Base-by-base conservation (phyloP, 53 echinoderm and acorn worm species). In the Holothuria leucospilota region DNA sequence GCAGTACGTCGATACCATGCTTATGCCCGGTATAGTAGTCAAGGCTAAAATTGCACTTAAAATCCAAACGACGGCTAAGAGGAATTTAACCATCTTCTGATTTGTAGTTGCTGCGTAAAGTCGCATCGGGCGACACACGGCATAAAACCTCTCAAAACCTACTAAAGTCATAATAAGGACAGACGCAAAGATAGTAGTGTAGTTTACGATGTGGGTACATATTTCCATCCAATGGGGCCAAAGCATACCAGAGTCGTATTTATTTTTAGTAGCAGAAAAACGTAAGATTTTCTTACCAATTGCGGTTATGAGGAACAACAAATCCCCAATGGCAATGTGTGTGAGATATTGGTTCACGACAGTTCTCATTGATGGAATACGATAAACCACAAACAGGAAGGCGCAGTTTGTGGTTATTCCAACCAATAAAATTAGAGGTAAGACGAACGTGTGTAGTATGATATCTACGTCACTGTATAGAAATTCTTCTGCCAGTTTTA, bases 261-360 rank as follows among this genome's bases (percentile, higher is more conserved):
- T 82, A 13, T 91, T 80, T 7, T 91, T 93, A 9, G 95, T 84
- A 18, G 64, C 46, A n/a, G 74, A 67, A 41, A 93, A 90, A 51
- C 89, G 90, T 49, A 86, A 74, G 4, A 99, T 63, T 67, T 95
- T 95, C 78, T 94, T 94, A 9, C 91, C 94, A 3, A 94, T 87
- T 61, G 94, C 82, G 9, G 88, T 87, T 30, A 92, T 58, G 7
- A 99, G 84, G 77, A 95, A 95, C 20, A 92, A 42, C 62, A 94
- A 84, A 84, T 95, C 99, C 2, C 92, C 94, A n/a, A 95, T 68
- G 11, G 95, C 99, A 39, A 99, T 71, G 71, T 95, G 96, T 6
- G 95, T 91, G 23, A 99, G 91, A 64, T 95, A 94, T 21, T 87
- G 86, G 62, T 95, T 99, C 9, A 93, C 89, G 5, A 92, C 89